A percentile compares a stretch with the other conserved stretches of the same genome.
Conservation (phyloP, 37 sponge, comb jelly and placozoan species). For the Ephydatia muelleri region DNA sequence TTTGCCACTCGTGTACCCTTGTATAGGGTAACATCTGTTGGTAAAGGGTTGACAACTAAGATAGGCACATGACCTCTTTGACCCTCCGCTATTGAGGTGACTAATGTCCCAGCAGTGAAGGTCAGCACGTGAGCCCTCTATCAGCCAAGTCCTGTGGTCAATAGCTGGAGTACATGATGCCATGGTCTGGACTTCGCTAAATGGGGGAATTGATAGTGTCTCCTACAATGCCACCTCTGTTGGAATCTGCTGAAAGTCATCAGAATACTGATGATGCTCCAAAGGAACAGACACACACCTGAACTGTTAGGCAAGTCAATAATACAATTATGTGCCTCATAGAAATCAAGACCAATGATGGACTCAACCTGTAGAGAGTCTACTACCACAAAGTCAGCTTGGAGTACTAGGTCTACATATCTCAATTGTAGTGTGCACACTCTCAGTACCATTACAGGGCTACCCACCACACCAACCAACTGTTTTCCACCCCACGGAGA, state of each 20-base stretch:
- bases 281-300: background rate
- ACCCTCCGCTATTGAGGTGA: background rate
- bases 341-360: background rate
- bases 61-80: background rate
- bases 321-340: background rate
- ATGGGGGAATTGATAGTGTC: background rate
- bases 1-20: background rate
- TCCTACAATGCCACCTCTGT: background rate
- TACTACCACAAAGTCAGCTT: background rate
- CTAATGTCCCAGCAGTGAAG: background rate
- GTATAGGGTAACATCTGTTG: background rate
- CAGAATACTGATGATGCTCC: background rate
- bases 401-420: background rate
- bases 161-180: background rate
- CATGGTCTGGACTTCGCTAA: background rate
- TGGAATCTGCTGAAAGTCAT: background rate
- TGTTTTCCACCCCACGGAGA: background rate
- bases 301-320: background rate
- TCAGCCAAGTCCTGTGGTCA: background rate
- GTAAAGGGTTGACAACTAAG: background rate
- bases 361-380: background rate
- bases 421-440: background rate
- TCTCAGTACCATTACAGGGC: background rate
- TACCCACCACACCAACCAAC: background rate
- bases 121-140: background rate